A percentile compares a stretch with the other conserved stretches of the same genome.
Evolutionary conservation across 1,140 invertebrate genomes (phyloP).

Genomic region (Hestina assimilis): DNA sequence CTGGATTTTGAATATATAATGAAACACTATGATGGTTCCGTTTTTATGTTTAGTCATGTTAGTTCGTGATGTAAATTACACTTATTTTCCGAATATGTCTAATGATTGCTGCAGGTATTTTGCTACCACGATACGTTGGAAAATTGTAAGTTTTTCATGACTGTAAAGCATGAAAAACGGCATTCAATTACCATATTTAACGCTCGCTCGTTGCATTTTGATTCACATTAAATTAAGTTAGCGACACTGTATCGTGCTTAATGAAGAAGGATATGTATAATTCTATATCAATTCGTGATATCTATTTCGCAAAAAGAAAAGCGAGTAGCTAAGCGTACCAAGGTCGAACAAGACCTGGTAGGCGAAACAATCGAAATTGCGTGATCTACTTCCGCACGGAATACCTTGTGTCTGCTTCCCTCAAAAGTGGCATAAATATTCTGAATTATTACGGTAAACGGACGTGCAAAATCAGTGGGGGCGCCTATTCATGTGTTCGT

Average conservation of each 20-base stretch:
- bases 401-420: slow-evolving; percentile 43
- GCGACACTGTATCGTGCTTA: background rate
- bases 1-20: background rate
- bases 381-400: slow-evolving; percentile 38
- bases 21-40: background rate
- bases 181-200: slow-evolving; percentile 30
- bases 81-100: slow-evolving; percentile 33
- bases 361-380: slow-evolving; percentile 46
- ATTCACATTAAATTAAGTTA: slow-evolving; percentile 18
- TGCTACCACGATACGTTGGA: slow-evolving; percentile 20
- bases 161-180: slow-evolving; percentile 17
- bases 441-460: slow-evolving; percentile 53
- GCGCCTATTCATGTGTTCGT: slow-evolving; percentile 55
- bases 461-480: slow-evolving; percentile 71
- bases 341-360: slow-evolving; percentile 23
- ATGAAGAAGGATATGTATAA: slow-evolving; percentile 4
- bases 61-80: slow-evolving; percentile 34
- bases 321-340: slow-evolving; percentile 4
- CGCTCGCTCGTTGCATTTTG: slow-evolving; percentile 14
- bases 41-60: slow-evolving; percentile 4
- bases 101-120: slow-evolving; percentile 32
- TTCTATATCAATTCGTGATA: background rate
- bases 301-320: slow-evolving; percentile 10
- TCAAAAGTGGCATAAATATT: slow-evolving; percentile 57
- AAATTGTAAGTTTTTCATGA: slow-evolving; percentile 25